Base-by-base conservation (phyloP, 2,797 vertebrate species). In the Danionella dracula region DNA sequence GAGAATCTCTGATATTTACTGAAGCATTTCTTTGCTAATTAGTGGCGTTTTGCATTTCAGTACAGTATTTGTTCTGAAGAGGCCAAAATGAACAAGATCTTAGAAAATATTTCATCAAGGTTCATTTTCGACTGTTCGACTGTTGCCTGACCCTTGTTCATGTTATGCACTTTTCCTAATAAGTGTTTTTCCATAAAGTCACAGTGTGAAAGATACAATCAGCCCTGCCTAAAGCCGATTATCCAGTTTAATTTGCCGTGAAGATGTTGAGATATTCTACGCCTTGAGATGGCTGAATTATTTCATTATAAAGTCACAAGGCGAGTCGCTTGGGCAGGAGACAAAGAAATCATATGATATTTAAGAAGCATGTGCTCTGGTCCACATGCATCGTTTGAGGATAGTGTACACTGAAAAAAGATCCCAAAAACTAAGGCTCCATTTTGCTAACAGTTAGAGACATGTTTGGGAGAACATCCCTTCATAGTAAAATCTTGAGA, bases 231-330 rank as follows among this genome's bases (percentile, higher is more conserved):
- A 31, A 66, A 66, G 53, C 32, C 16, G 53, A 66, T 66, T 66
- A 57, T 57, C 34, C 53, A 49, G 42, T 48, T 48, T 66, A 49
- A 57, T 57, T 57, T 57, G 32, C 15, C 53, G 6, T 66, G 44
- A 57, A 66, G 64, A 57, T 66, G 34, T 40, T 2, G 10, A 46
- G 62, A 65, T 65, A 65, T 37, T 7, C 21, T 57, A 31, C 16
- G 44, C 53, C 34, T 57, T 41, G 41, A 55, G 20, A 55, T 46
- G 62, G 32, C 41, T 65, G 62, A 55, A 65, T 45, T 65, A 55
- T 32, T 49, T 57, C 9, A 29, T 66, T 40, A 66, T 66, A 37
- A 66, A 66, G 53, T 66, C 53, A 49, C 53, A 66, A 41, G 64
- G 23, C 53, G 9, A 66, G 64, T 66, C 53, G 56, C 56, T 66